Percentiles rank a stretch among this genome's conserved stretches.
phyloP scores from a whole-genome alignment of 2,888 invertebrate genomes.

The Lasioglossum marginatum region DNA sequence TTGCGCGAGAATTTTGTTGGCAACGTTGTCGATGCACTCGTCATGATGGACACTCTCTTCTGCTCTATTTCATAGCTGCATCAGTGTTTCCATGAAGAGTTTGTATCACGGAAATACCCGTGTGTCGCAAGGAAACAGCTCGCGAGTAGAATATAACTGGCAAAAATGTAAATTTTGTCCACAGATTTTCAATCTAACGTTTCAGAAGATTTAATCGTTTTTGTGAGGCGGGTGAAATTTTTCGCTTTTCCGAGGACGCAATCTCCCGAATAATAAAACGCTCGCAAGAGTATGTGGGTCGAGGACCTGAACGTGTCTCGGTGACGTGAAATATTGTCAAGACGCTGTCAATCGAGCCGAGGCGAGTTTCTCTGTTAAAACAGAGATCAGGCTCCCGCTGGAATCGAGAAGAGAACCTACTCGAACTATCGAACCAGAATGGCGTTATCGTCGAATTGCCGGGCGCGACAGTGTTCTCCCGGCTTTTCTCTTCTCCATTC shows the following conservation, averaged over 20 bases:
- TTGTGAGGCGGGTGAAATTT: not conserved
- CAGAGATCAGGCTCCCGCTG: not conserved
- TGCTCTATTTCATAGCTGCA: slow-evolving; percentile 15
- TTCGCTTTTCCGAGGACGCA: not conserved
- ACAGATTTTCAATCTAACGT: too few species aligned
- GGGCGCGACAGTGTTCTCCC: not conserved
- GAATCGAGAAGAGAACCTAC: not conserved
- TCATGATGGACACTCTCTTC: slow-evolving; percentile 31
- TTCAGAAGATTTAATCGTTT: not conserved
- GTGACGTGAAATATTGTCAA: slow-evolving; percentile 62
- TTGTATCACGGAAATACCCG: slow-evolving; percentile 40
- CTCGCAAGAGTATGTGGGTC: slow-evolving; percentile 69
- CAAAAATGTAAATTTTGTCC: too few species aligned
- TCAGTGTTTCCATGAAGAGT: slow-evolving; percentile 7
- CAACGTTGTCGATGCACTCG: slow-evolving; percentile 37
- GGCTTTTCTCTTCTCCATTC: not conserved
- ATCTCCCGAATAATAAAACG: slow-evolving; percentile 15
- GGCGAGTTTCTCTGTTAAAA: not conserved
- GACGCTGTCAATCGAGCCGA: slow-evolving; percentile 29
- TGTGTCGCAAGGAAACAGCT: slow-evolving; percentile 38
- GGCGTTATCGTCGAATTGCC: not conserved
- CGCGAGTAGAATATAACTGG: not conserved
- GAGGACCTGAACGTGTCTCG: slow-evolving; percentile 59
- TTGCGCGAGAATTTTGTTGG: slow-evolving; percentile 39
- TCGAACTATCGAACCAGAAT: not conserved